phyloP scores from a whole-genome alignment of 1,140 invertebrate genomes.

The Goniozus legneri region DNA sequence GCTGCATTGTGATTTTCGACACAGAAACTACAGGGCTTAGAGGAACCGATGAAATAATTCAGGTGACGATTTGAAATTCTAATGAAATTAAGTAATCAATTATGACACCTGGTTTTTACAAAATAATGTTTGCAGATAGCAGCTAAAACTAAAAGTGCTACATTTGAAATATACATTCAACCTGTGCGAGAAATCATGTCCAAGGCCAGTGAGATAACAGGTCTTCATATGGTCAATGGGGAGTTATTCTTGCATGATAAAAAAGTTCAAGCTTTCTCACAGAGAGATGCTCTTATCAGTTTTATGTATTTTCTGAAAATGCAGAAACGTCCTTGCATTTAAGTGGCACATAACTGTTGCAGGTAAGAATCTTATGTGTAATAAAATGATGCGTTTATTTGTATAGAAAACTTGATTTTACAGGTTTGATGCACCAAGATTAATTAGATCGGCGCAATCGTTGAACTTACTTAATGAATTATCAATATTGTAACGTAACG shows the following conservation, averaged over 20 bases:
- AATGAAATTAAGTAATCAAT: too few relatives aligned
- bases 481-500: too few relatives aligned
- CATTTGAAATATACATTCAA: slow-evolving; percentile 4
- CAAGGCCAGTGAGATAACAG: slow-evolving; percentile 2
- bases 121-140: slow-evolving; percentile 7
- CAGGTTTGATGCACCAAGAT: too few relatives aligned
- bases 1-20: slow-evolving; percentile 10
- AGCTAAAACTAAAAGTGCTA: slow-evolving; percentile 5
- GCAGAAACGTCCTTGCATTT: not conserved
- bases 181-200: not conserved
- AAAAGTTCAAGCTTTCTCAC: not conserved
- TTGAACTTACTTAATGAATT: too few relatives aligned
- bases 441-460: too few relatives aligned
- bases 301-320: slow-evolving; percentile 3
- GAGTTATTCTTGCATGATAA: not conserved
- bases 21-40: slow-evolving; percentile 13
- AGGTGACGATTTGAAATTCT: slow-evolving; percentile 1
- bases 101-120: not conserved
- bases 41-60: slow-evolving; percentile 5
- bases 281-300: slow-evolving; percentile 2
- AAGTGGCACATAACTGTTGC: slow-evolving; percentile 2
- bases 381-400: too few relatives aligned
- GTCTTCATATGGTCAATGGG: not conserved
- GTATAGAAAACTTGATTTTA: too few relatives aligned
- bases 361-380: too few relatives aligned